A percentile compares a stretch with the other conserved stretches of the same genome.
Conservation (phyloP, 1,140 invertebrate species). For the Vollenhovia emeryi region DNA sequence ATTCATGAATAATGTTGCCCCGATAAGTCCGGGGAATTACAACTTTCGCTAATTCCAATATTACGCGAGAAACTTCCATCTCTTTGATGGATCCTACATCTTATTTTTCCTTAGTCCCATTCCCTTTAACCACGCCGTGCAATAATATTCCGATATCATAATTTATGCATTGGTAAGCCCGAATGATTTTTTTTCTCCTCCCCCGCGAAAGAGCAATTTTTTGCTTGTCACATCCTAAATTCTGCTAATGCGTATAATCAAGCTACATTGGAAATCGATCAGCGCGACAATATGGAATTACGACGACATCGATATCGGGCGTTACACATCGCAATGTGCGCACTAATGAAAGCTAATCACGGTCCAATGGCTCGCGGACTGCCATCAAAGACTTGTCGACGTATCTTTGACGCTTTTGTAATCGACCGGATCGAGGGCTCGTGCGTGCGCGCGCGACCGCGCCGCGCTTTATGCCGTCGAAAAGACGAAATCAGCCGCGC, state of each 20-base stretch:
- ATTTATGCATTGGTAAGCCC: constrained; percentile 11
- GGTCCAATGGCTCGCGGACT: constrained; percentile 17
- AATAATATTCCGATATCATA: constrained; percentile 28
- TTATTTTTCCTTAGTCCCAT: constrained; percentile 41
- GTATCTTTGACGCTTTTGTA: constrained; percentile 46
- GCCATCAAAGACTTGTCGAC: constrained; percentile 32
- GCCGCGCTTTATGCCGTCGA: constrained; percentile 36
- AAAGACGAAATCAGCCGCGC: constrained; percentile 33
- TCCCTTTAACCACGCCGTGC: constrained; percentile 10
- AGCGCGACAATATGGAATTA: constrained; percentile 29
- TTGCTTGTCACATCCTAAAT: background rate
- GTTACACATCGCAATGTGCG: background rate
- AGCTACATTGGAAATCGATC: constrained; percentile 35
- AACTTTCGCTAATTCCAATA: constrained; percentile 57
- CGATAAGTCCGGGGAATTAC: constrained; percentile 54
- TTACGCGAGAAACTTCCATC: constrained; percentile 48
- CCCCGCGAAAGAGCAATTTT: background rate
- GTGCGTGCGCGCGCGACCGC: background rate
- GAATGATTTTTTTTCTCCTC: constrained; percentile 15
- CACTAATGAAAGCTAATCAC: constrained; percentile 52
- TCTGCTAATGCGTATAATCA: constrained; percentile 6
- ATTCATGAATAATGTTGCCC: constrained; percentile 58
- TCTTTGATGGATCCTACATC: constrained; percentile 33
- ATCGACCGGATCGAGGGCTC: background rate
- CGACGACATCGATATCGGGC: constrained; percentile 21